Evolutionary conservation across 2,888 invertebrate species (phyloP).

Genomic region (Erebia ligea): DNA sequence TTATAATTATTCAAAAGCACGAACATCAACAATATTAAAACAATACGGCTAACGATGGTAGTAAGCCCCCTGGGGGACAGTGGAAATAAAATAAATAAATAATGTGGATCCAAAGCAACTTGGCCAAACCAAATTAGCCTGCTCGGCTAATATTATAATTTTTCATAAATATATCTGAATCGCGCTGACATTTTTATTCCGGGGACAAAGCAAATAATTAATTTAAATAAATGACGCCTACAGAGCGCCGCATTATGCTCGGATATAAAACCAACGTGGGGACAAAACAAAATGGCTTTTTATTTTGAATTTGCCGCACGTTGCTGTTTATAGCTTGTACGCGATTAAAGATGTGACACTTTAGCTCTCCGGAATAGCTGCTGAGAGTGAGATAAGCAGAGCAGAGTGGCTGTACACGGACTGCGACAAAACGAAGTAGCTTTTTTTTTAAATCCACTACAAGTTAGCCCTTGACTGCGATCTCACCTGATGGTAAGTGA

Average conservation of each 20-base stretch:
- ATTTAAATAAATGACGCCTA: not conserved
- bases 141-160: not conserved
- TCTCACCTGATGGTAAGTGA: too few relatives aligned
- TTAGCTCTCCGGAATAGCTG: not conserved
- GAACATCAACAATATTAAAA: too few relatives aligned
- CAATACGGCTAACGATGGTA: too few relatives aligned
- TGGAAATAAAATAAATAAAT: too few relatives aligned
- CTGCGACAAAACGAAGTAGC: too few relatives aligned
- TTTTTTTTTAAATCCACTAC: too few relatives aligned
- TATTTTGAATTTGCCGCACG: constrained; percentile 10
- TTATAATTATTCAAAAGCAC: too few relatives aligned
- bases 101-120: too few relatives aligned
- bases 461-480: too few relatives aligned
- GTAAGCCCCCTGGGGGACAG: too few relatives aligned
- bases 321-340: not conserved
- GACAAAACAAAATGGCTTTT: constrained; percentile 10
- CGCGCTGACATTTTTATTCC: not conserved
- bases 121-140: too few relatives aligned
- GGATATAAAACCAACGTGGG: not conserved
- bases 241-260: not conserved
- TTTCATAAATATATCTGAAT: not conserved
- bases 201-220: constrained; percentile 11
- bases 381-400: not conserved
- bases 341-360: not conserved
- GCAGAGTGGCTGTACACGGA: too few relatives aligned